These are phyloP conservation scores for Pseudomyrmex sp. DNA, from an alignment of 1,140 invertebrate species.

Conservation along the genomic window DNA sequence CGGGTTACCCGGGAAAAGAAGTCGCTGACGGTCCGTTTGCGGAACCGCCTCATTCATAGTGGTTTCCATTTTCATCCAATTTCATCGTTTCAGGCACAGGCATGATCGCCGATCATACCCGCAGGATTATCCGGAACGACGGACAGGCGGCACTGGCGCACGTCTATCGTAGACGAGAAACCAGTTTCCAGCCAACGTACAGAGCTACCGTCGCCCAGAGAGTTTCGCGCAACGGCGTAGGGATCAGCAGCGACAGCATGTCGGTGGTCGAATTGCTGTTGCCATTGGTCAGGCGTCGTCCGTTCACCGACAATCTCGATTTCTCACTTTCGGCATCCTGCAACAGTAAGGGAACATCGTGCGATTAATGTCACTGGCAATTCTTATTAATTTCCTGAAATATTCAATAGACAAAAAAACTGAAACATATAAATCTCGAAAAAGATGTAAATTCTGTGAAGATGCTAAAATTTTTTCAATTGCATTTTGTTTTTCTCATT, in stretches of 20 bases:
- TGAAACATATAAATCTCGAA: background rate
- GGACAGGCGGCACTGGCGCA: slow-evolving; percentile 32
- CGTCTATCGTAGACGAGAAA: slow-evolving; percentile 83
- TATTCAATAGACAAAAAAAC: too few species aligned
- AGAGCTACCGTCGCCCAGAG: slow-evolving; percentile 84
- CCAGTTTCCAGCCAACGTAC: slow-evolving; percentile 84
- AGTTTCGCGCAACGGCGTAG: slow-evolving; percentile 82
- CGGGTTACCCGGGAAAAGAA: slow-evolving; percentile 11
- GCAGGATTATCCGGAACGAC: slow-evolving; percentile 11
- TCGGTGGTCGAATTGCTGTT: slow-evolving; percentile 77
- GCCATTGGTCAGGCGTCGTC: slow-evolving; percentile 72
- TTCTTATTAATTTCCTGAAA: background rate
- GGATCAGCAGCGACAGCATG: slow-evolving; percentile 81
- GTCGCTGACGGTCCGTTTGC: slow-evolving; percentile 18
- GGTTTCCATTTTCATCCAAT: background rate
- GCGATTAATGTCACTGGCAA: background rate
- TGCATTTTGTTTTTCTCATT: too few species aligned
- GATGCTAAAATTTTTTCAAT: background rate
- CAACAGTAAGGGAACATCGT: slow-evolving; percentile 61
- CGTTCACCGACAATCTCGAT: slow-evolving; percentile 79
- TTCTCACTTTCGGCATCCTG: slow-evolving; percentile 84
- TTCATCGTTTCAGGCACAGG: slow-evolving; percentile 22
- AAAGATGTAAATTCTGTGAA: background rate
- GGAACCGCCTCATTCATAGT: too few species aligned
- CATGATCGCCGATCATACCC: slow-evolving; percentile 18